A percentile compares a stretch with the other conserved stretches of the same genome.
These are phyloP conservation scores for Marisa cornuarietis DNA, from an alignment of 1,140 invertebrate genomes.

Conservation along the genomic window DNA sequence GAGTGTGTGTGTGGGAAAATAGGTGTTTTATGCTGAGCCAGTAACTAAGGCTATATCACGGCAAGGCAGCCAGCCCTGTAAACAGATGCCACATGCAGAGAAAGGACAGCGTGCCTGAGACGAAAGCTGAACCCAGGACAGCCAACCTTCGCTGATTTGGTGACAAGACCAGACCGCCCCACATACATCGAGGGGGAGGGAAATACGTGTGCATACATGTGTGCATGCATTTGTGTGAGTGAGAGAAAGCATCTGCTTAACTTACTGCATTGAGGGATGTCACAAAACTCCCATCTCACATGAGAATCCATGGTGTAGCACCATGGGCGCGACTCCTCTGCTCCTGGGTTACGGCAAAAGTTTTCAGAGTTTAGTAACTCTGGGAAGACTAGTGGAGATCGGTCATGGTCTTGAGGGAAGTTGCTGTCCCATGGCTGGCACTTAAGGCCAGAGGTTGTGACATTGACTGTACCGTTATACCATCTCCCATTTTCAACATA, in stretches of 20 bases:
- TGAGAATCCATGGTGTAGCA: conserved; percentile 84
- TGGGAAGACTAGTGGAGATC: conserved; percentile 84
- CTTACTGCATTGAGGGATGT: conserved; percentile 56
- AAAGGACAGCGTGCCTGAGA: no score
- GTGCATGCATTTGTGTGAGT: no score
- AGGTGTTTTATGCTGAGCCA: no score
- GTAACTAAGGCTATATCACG: no score
- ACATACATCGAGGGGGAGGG: no score
- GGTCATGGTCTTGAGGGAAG: conserved; percentile 84
- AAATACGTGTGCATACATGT: no score
- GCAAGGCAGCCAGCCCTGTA: no score
- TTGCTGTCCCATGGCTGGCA: conserved; percentile 93
- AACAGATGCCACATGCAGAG: no score
- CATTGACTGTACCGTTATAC: conserved; percentile 89
- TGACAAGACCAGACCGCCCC: no score
- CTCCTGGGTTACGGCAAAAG: conserved; percentile 95
- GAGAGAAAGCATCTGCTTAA: conserved; percentile 4
- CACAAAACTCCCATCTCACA: conserved; percentile 89
- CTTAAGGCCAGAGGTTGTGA: conserved; percentile 82
- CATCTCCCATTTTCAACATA: conserved; percentile 85
- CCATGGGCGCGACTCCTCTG: conserved; percentile 91
- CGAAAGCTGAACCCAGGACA: no score
- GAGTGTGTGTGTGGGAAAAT: no score
- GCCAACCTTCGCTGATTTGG: no score
- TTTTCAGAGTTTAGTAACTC: conserved; percentile 90